phyloP scores from a whole-genome alignment of 2,888 invertebrate genomes.

The Erpobdella octoculata region DNA sequence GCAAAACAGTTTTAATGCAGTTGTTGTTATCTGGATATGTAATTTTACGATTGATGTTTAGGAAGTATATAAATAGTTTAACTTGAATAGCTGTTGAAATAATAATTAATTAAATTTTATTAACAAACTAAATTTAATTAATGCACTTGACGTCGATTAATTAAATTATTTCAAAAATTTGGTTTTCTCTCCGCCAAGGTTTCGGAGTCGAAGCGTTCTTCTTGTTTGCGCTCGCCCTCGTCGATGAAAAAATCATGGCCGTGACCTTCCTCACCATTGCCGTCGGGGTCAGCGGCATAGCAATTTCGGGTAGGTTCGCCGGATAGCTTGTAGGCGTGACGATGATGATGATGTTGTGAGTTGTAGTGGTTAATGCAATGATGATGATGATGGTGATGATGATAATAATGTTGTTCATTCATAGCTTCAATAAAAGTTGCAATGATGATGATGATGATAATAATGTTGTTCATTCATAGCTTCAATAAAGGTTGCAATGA shows the following conservation, averaged over 20 bases:
- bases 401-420: not conserved
- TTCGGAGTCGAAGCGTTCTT: slow-evolving; percentile 43
- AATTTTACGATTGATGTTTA: too few species aligned
- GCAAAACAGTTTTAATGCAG: too few species aligned
- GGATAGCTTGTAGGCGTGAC: not conserved
- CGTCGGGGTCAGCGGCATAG: slow-evolving; percentile 45
- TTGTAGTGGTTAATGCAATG: too few species aligned
- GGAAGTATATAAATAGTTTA: too few species aligned
- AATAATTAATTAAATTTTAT: not conserved
- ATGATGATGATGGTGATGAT: not conserved
- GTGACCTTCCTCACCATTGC: slow-evolving; percentile 44
- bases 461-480: not conserved
- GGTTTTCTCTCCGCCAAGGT: slow-evolving; percentile 38
- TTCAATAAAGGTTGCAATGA: not conserved
- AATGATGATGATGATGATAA: not conserved
- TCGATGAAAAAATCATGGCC: slow-evolving; percentile 39
- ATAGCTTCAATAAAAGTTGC: not conserved
- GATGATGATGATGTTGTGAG: not conserved
- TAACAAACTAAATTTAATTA: not conserved
- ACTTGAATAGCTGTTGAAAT: too few species aligned
- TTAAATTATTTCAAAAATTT: not conserved
- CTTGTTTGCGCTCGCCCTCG: slow-evolving; percentile 42
- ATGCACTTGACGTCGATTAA: not conserved
- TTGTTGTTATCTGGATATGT: too few species aligned
- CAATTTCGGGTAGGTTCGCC: slow-evolving; percentile 44